Conservation (phyloP, 2,113 vertebrate genomes). For the Poeciliopsis turrubarensis region DNA sequence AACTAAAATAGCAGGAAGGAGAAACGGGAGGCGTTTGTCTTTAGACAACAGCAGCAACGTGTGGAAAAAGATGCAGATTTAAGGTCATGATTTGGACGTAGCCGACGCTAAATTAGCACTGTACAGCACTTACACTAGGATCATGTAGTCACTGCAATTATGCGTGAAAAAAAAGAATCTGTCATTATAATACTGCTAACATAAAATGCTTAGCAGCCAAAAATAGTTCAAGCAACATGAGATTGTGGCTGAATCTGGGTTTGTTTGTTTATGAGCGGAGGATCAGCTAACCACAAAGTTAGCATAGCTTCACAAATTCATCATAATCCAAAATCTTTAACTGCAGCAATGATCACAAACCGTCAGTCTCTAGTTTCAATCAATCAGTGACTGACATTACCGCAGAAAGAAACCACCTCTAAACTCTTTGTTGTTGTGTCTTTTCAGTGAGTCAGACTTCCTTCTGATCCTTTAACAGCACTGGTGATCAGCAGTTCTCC, state of each 20-base stretch:
- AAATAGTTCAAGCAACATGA: background rate
- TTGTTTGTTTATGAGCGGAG: constrained; percentile 17
- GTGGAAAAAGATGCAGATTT: background rate
- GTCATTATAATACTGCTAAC: background rate
- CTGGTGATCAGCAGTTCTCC: background rate
- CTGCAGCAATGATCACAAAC: constrained; percentile 74
- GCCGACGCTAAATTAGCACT: background rate
- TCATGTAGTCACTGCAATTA: background rate
- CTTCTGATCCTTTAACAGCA: background rate
- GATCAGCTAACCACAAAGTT: constrained; percentile 7
- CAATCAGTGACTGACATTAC: constrained; percentile 20
- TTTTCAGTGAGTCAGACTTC: background rate
- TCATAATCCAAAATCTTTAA: constrained; percentile 47
- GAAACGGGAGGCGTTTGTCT: background rate
- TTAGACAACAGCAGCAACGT: background rate
- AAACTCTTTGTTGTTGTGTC: background rate
- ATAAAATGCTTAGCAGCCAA: background rate
- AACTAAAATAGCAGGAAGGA: constrained; percentile 9
- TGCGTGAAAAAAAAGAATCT: background rate
- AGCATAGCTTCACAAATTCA: constrained; percentile 29
- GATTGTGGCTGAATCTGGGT: constrained; percentile 5
- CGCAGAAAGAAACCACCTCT: background rate
- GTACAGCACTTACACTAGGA: background rate
- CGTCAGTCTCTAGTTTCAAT: constrained; percentile 10
- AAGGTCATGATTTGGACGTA: background rate